Evolutionary conservation across 2,113 vertebrate species (phyloP).

Genomic region (Polypterus bichir): DNA sequence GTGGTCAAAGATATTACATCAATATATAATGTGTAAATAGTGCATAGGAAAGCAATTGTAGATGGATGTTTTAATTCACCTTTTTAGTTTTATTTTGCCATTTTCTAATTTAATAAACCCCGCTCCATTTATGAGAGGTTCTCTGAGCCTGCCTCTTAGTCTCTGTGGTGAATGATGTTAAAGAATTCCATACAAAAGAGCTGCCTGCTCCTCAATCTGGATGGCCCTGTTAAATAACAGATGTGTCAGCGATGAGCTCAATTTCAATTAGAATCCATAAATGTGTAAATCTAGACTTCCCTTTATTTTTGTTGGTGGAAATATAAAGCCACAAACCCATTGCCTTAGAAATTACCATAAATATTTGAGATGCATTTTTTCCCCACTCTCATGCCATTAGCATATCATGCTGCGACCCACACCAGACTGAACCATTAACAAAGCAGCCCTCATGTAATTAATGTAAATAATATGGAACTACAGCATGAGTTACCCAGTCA

Average conservation of each 20-base stretch:
- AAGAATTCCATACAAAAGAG: slow-evolving; percentile 35
- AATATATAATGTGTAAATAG: not conserved
- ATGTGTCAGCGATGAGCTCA: slow-evolving; percentile 39
- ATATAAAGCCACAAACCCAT: slow-evolving; percentile 47
- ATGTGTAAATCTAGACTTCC: slow-evolving; percentile 15
- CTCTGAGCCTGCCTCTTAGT: slow-evolving; percentile 24
- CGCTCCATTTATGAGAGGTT: slow-evolving; percentile 22
- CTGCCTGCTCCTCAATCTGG: slow-evolving; percentile 36
- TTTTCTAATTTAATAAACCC: slow-evolving; percentile 15
- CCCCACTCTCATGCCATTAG: slow-evolving; percentile 73
- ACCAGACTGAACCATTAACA: slow-evolving; percentile 72
- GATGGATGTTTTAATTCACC: slow-evolving; percentile 15
- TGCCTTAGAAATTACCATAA: slow-evolving; percentile 67
- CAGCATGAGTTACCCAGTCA: slow-evolving; percentile 69
- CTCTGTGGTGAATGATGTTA: slow-evolving; percentile 38
- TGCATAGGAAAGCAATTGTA: not conserved
- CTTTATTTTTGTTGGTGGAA: slow-evolving; percentile 42
- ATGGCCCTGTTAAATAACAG: slow-evolving; percentile 31
- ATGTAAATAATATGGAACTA: slow-evolving; percentile 76
- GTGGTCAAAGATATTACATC: not conserved
- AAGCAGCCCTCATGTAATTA: slow-evolving; percentile 75
- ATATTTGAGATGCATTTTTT: slow-evolving; percentile 73
- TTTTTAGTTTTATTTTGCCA: slow-evolving; percentile 17
- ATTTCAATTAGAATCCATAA: slow-evolving; percentile 20
- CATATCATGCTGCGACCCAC: slow-evolving; percentile 71